Percentiles rank a stretch among this genome's conserved stretches.
Evolutionary conservation across 2,113 vertebrate genomes (phyloP).

Genomic region (Oreotrochilus melanogaster): DNA sequence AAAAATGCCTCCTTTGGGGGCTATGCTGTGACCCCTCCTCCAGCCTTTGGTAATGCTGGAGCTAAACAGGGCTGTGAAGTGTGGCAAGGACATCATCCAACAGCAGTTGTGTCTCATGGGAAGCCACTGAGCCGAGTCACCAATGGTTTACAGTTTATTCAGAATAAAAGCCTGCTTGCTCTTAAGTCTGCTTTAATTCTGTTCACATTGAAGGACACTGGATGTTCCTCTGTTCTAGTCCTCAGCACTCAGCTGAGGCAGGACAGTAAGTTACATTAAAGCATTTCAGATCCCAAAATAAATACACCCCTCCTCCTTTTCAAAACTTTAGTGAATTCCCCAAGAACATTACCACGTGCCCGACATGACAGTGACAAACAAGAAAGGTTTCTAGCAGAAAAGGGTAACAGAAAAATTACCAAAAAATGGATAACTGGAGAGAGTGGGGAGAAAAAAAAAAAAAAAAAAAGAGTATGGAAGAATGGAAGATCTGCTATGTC

Average conservation of each 20-base stretch:
- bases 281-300: background rate
- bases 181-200: background rate
- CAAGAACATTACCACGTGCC: background rate
- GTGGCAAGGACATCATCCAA: background rate
- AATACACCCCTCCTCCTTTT: background rate
- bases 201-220: background rate
- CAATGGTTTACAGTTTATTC: background rate
- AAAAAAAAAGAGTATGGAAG: background rate
- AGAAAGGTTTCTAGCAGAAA: background rate
- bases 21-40: accelerated
- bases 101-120: accelerated
- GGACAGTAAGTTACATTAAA: background rate
- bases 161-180: background rate
- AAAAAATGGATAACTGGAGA: background rate
- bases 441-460: background rate
- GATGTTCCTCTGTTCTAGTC: background rate
- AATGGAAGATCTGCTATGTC: background rate
- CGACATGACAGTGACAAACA: background rate
- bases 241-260: background rate
- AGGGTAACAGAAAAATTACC: background rate
- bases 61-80: background rate
- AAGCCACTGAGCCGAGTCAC: background rate
- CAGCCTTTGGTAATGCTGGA: accelerated
- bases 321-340: background rate
- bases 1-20: background rate